Base-by-base conservation (phyloP, 2,888 invertebrate genomes). In the Prenolepis imparis region DNA sequence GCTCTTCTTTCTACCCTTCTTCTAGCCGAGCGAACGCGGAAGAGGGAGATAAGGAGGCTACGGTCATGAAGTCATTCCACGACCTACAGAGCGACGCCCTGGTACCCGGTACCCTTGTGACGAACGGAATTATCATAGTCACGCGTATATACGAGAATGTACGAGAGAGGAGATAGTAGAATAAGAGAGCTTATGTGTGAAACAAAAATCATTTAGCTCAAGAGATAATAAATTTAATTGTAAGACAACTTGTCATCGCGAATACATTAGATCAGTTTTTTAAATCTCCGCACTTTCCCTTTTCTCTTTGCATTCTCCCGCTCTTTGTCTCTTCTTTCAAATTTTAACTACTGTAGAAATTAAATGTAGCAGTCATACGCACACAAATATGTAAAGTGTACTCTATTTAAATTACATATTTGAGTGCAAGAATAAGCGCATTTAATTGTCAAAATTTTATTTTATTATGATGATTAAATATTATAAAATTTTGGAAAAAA, bases 51-150 rank as follows among this genome's bases (percentile, higher is more conserved):
- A 87, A 89, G 86, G 86, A 89, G 89, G 84, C 84, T 84, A 84
- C 82, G 87, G 87, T 84, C 86, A 86, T 85, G 77, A 85, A 87
- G 85, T 84, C 84, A 84, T 90, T 85, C 77, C 67, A 73, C 85
- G 90, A 88, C 87, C 87, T 86, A 85, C 70, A 85, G 67, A 84
- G 82, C 81, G 86, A 21, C 81, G 81, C 68, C 64, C 84, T 67
- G 67, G 57, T 82, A 77, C 72, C 84, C 72, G 67, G 52, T 82
- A 77, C 70, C 82, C 66, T 70, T 74, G 78, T 59, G 61, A 77
- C 48, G 66, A 82, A 41, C 61, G 66, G 83, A 66, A 84, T 89
- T 84, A 86, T 86, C 85, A n/a, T n/a, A 90, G 87, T 84, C 78
- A 55, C 66, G 24, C 52, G 82, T 57, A 64, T 52, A 59, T 61